These are phyloP conservation scores for Brenthis ino DNA, from an alignment of 2,888 invertebrate genomes.

Conservation along the genomic window DNA sequence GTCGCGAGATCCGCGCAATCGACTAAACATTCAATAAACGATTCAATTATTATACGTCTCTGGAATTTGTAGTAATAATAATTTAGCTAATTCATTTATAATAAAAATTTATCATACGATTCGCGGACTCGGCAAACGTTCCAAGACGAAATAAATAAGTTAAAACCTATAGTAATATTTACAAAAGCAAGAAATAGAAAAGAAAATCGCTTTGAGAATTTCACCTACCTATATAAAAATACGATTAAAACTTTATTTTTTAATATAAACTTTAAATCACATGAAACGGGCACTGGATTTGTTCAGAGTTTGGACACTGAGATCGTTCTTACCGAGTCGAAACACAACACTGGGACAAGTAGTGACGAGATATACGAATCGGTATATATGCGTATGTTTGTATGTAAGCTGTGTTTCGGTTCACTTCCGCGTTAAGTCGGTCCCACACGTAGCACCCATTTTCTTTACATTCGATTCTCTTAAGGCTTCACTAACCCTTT, in stretches of 20 bases:
- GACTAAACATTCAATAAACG: conserved; percentile 21
- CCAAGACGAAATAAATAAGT: conserved; percentile 76
- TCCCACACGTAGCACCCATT: conserved; percentile 71
- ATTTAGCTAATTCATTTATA: conserved; percentile 35
- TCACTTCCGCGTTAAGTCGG: conserved; percentile 44
- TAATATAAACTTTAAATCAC: conserved; percentile 66
- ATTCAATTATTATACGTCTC: conserved; percentile 24
- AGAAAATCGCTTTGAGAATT: conserved; percentile 69
- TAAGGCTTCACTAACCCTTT: conserved; percentile 62
- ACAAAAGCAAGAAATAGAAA: conserved; percentile 78
- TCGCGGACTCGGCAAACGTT: conserved; percentile 47
- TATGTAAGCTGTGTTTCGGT: conserved; percentile 17
- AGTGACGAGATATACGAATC: conserved; percentile 28
- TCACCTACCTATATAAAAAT: conserved; percentile 77
- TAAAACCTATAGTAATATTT: conserved; percentile 75
- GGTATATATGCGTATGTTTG: conserved; percentile 14
- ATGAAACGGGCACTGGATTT: conserved; percentile 78
- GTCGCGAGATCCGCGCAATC: conserved; percentile 45
- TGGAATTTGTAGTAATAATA: conserved; percentile 30
- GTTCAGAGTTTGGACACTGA: conserved; percentile 76
- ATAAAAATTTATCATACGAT: conserved; percentile 20
- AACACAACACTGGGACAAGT: conserved; percentile 55
- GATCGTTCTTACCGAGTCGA: conserved; percentile 57
- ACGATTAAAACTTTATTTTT: conserved; percentile 68
- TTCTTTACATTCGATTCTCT: conserved; percentile 49